Conservation (phyloP, 2,113 vertebrate genomes). For the Pollimyrus isidori region DNA sequence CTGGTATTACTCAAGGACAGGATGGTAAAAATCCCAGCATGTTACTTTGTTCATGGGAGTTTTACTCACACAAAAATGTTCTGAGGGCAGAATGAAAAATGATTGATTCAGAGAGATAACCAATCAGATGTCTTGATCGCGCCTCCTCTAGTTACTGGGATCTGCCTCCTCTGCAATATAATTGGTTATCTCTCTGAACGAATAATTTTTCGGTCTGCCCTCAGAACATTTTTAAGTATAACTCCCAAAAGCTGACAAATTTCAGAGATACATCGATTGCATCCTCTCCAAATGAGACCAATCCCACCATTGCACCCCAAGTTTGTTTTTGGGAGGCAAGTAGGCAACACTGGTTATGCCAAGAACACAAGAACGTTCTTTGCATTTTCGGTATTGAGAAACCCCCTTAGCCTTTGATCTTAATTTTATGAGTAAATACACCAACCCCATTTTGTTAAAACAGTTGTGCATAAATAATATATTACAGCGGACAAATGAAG, state of each 20-base stretch:
- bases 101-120: too few species aligned
- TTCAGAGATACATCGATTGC: neutral
- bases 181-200: too few species aligned
- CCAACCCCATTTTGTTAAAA: neutral
- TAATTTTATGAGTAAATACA: constrained; percentile 23
- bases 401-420: neutral
- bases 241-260: neutral
- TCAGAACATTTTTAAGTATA: too few species aligned
- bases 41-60: neutral
- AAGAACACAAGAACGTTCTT: neutral
- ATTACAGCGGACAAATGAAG: neutral
- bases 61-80: too few species aligned
- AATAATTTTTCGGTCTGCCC: too few species aligned
- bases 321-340: neutral
- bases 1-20: too few species aligned
- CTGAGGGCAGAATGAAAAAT: too few species aligned
- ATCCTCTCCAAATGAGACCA: neutral
- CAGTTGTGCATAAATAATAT: neutral
- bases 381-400: neutral
- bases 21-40: too few species aligned
- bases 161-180: too few species aligned
- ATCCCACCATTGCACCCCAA: neutral
- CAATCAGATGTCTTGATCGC: too few species aligned
- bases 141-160: too few species aligned
- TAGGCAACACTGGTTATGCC: neutral